Percentiles rank a stretch among this genome's conserved stretches.
Conservation (phyloP, 2,797 vertebrate species). For the Lepus townsendii region DNA sequence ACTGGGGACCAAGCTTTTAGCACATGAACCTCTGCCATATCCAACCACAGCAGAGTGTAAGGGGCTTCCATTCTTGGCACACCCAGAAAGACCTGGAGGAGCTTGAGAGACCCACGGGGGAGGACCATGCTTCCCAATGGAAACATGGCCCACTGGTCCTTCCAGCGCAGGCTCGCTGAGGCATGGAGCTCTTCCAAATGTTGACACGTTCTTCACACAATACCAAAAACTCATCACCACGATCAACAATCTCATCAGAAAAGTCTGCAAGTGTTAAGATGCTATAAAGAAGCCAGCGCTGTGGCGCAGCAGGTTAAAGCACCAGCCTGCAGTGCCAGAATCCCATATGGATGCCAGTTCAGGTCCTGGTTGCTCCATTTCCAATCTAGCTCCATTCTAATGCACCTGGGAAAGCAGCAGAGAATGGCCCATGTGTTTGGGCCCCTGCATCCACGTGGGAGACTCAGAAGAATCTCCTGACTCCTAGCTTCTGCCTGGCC, state of each 20-base stretch:
- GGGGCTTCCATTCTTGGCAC: background rate
- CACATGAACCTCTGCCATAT: background rate
- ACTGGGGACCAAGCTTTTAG: background rate
- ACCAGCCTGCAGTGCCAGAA: too few relatives aligned
- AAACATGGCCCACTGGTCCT: background rate
- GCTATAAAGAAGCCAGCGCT: background rate
- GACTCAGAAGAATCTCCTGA: too few relatives aligned
- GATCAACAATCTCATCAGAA: background rate
- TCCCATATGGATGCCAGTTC: too few relatives aligned
- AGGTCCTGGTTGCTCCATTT: too few relatives aligned
- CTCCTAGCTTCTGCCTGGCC: too few relatives aligned
- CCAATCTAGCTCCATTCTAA: too few relatives aligned
- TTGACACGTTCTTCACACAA: slow-evolving; percentile 7
- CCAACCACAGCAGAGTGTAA: background rate
- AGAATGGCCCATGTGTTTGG: too few relatives aligned
- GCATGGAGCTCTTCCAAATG: background rate
- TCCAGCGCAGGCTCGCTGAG: background rate
- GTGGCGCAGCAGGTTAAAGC: too few relatives aligned
- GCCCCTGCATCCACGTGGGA: too few relatives aligned
- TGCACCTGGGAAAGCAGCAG: too few relatives aligned
- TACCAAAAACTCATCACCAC: background rate
- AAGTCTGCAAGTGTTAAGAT: background rate
- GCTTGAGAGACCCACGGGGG: background rate
- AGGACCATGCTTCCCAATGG: background rate
- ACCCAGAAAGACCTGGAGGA: background rate